Conservation (phyloP, 1,140 invertebrate genomes). For the Bombus superbus region DNA sequence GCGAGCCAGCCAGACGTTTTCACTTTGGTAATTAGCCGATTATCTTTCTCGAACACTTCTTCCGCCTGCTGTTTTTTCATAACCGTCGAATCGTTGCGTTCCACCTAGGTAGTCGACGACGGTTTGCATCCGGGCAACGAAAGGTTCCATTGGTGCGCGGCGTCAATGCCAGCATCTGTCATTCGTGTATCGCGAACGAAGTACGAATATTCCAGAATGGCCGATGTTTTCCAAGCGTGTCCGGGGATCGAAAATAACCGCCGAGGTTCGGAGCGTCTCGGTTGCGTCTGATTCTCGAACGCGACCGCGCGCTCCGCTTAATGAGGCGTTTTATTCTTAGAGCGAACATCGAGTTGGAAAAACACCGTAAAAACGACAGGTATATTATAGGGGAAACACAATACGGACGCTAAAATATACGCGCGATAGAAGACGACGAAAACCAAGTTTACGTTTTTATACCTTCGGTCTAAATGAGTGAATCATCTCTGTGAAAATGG, state of each 20-base stretch:
- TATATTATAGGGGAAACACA: conserved; percentile 28
- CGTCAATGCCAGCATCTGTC: no score
- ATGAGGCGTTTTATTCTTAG: conserved; percentile 17
- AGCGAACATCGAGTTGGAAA: neutral
- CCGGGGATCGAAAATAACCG: neutral
- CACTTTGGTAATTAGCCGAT: conserved; percentile 39
- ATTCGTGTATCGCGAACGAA: neutral
- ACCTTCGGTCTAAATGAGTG: conserved; percentile 18
- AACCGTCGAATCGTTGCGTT: neutral
- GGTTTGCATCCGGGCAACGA: neutral
- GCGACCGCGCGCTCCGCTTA: neutral
- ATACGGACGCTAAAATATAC: conserved; percentile 15
- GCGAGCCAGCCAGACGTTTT: conserved; percentile 9
- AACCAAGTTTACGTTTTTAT: neutral
- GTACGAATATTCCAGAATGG: neutral
- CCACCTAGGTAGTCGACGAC: neutral
- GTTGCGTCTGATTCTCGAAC: neutral
- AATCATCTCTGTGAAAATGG: conserved; percentile 24
- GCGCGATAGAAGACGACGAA: neutral
- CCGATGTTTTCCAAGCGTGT: neutral
- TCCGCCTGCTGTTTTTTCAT: neutral
- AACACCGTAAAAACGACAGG: conserved; percentile 33
- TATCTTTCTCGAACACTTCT: conserved; percentile 10
- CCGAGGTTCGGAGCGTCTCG: neutral
- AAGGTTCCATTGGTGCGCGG: no score